A percentile compares a stretch with the other conserved stretches of the same genome.
Conservation (phyloP, 2,113 vertebrate genomes). For the Hemibagrus wyckioides region DNA sequence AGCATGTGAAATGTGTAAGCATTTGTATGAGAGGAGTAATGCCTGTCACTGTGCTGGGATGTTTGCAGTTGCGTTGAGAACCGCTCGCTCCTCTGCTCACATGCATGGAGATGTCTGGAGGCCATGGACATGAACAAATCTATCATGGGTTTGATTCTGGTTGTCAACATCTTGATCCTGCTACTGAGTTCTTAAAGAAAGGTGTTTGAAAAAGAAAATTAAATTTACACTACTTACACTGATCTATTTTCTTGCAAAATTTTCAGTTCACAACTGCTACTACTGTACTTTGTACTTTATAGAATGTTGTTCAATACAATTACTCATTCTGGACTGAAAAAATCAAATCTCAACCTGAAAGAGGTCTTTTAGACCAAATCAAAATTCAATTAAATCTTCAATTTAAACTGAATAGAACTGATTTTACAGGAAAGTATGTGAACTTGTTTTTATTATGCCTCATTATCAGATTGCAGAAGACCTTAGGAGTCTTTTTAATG, state of each 20-base stretch:
- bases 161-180: not conserved
- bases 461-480: constrained; percentile 26
- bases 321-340: not conserved
- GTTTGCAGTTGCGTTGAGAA: not conserved
- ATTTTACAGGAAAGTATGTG: constrained; percentile 26
- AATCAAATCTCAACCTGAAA: not conserved
- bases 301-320: not conserved
- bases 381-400: not conserved
- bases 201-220: not conserved
- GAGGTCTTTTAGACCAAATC: not conserved
- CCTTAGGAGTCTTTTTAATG: constrained; percentile 14
- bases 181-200: not conserved
- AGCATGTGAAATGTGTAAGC: constrained; percentile 45
- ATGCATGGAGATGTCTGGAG: not conserved
- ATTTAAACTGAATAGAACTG: not conserved
- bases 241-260: not conserved
- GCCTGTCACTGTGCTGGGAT: not conserved
- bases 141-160: not conserved
- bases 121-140: not conserved
- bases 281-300: not conserved
- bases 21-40: constrained; percentile 41
- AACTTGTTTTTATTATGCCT: constrained; percentile 19
- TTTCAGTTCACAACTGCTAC: not conserved
- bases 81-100: not conserved
- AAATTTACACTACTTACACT: not conserved